Conservation (phyloP, 2,113 vertebrate species). For the Apteryx mantelli region DNA sequence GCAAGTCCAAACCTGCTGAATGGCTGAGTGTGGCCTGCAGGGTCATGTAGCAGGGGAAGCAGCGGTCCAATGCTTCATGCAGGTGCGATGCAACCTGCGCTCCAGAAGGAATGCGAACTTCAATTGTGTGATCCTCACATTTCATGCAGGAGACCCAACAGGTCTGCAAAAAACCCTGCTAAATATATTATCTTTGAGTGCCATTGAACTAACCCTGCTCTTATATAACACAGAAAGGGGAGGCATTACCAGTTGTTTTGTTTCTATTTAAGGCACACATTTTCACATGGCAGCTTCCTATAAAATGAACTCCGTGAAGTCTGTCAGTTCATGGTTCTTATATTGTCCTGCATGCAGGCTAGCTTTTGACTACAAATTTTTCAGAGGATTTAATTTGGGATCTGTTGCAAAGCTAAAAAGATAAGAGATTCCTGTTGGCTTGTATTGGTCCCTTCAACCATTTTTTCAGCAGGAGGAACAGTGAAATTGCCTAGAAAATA, state of each 20-base stretch:
- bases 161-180: background rate
- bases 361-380: background rate
- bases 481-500: background rate
- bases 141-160: background rate
- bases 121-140: fast-evolving
- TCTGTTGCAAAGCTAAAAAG: background rate
- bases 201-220: background rate
- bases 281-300: background rate
- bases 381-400: background rate
- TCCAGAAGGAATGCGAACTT: background rate
- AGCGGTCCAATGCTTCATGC: background rate
- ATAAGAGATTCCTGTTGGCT: background rate
- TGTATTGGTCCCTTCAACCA: background rate
- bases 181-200: background rate
- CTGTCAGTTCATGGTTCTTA: background rate
- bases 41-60: fast-evolving
- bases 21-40: background rate
- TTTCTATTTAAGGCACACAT: background rate
- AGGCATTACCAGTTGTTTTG: background rate
- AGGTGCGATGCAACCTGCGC: background rate
- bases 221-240: background rate
- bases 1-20: background rate
- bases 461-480: background rate
- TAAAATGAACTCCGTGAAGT: background rate
- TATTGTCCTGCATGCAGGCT: background rate